These are phyloP conservation scores for Amphiprion percula DNA, from an alignment of 2,113 vertebrate genomes.

Conservation along the genomic window DNA sequence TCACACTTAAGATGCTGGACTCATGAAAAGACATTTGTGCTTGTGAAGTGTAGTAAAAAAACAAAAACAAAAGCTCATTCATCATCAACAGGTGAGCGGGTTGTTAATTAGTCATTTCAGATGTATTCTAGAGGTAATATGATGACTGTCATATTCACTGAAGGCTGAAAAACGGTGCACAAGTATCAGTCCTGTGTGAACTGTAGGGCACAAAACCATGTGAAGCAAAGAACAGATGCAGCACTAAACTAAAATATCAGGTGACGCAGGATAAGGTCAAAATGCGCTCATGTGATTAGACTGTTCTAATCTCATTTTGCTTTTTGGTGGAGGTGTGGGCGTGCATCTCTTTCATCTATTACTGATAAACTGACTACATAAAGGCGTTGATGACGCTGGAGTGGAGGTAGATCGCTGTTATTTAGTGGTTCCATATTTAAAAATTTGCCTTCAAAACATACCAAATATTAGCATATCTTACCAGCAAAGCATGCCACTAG, in stretches of 20 bases:
- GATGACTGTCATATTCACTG: background rate
- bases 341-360: conserved; percentile 3
- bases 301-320: conserved; percentile 26
- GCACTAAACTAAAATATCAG: conserved; percentile 16
- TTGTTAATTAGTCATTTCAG: background rate
- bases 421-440: background rate
- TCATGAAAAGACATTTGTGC: no score
- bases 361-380: background rate
- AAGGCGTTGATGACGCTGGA: background rate
- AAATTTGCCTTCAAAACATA: background rate
- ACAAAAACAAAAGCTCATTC: background rate
- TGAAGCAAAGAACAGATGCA: background rate
- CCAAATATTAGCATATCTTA: background rate
- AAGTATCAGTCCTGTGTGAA: background rate
- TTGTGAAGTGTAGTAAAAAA: no score
- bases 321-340: background rate
- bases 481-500: no score
- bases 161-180: background rate
- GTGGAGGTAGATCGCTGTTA: background rate
- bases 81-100: background rate
- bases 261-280: conserved; percentile 11
- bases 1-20: no score
- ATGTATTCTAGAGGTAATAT: background rate
- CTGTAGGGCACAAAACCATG: background rate
- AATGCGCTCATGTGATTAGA: conserved; percentile 37